Evolutionary conservation across 30 jellyfish, hydroid and myxozoan genomes (phyloP), one percentile per base, ranked within the genome.

Genomic region (Cassiopea xamachana): DNA sequence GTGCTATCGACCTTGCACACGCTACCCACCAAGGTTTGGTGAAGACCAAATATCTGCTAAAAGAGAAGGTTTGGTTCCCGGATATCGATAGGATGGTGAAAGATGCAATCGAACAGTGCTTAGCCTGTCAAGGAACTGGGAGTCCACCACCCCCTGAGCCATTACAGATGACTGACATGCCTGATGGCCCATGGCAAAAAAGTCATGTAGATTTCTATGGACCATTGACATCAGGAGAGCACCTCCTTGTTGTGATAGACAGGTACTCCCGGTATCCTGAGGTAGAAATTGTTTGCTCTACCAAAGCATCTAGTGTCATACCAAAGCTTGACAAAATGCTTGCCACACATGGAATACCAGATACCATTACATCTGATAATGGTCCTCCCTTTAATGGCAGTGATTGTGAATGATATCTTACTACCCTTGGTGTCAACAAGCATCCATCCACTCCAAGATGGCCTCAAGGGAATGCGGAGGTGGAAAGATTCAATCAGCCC

Each of bases 261-360:
- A 27, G 39, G 64, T 67, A 67, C 76, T 67, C 76, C 15, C 76
- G 76, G 15, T 67, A 67, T 19, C 76, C 76, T 2, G 76, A 67
- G 46, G 76, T 67, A 14, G 15, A 2, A 27, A 67, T 67, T 67
- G 76, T 67, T 14, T 0, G 46, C 15, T 67, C 76, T 15, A 67
- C 76, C 2, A 67, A 19, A 16, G 15, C 46, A 14, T 67, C 76
- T 4, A 67, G 7, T 14, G 76, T 67, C 46, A 67, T 67, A 67
- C 76, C 76, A 67, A 16, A 67, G 46, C 76, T 67, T 4, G 76
- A 67, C 15, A 67, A 19, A 15, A 67, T 67, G 27, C 7, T 16
- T 19, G 15, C 76, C 19, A 67, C 76, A 14, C 76, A 0, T 27
- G 6, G 76, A 2, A 27, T 27, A 27, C 39, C 39, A 27, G 39